These are phyloP conservation scores for Anaspis maculata DNA, from an alignment of 2,888 invertebrate genomes.

Conservation along the genomic window DNA sequence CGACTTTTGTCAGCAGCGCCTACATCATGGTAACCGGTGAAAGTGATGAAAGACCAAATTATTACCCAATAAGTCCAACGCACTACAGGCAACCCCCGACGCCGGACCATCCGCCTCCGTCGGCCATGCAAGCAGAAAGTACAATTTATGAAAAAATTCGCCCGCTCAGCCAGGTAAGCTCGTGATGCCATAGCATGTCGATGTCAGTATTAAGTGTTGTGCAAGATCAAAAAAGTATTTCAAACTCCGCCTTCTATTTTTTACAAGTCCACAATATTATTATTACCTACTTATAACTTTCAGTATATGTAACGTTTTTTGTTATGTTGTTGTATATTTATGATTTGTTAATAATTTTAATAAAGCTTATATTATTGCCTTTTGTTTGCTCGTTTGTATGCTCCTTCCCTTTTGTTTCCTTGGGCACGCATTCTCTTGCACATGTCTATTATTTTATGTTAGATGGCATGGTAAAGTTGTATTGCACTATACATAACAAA, in stretches of 20 bases:
- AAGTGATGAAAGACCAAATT: constrained; percentile 33
- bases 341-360: constrained; percentile 14
- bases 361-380: constrained; percentile 12
- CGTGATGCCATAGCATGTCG: constrained; percentile 23
- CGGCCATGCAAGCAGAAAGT: constrained; percentile 79
- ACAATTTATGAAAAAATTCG: constrained; percentile 85
- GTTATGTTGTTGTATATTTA: constrained; percentile 17
- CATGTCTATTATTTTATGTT: too few relatives aligned
- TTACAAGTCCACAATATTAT: too few relatives aligned
- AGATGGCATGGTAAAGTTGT: too few relatives aligned
- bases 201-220: constrained; percentile 4
- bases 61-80: constrained; percentile 74
- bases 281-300: constrained; percentile 11
- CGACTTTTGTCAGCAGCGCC: constrained; percentile 48
- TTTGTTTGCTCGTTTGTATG: constrained; percentile 13
- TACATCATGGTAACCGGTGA: constrained; percentile 44
- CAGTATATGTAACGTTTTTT: too few relatives aligned
- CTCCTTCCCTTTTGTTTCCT: neutral
- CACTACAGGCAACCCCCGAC: constrained; percentile 89
- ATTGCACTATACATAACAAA: too few relatives aligned
- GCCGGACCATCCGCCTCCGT: constrained; percentile 89
- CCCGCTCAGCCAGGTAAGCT: constrained; percentile 81
- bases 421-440: neutral
- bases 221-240: constrained; percentile 2
- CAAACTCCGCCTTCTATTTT: constrained; percentile 2